These are phyloP conservation scores for Propsilocerus akamusi DNA, from an alignment of 1,140 invertebrate genomes.

Conservation along the genomic window DNA sequence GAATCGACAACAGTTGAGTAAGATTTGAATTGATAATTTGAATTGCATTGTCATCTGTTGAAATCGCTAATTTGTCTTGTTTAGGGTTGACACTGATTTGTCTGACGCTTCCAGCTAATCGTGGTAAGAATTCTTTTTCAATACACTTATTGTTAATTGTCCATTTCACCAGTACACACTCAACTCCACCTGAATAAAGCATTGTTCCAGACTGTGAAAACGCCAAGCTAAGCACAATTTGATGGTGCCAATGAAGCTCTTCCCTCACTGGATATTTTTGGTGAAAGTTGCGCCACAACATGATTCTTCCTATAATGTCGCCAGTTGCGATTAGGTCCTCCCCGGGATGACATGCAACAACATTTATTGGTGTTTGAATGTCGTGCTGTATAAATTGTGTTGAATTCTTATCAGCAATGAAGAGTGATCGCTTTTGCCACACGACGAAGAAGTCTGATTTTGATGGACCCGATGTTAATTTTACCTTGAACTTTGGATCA, in stretches of 20 bases:
- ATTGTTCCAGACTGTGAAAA: constrained; percentile 46
- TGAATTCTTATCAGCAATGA: constrained; percentile 17
- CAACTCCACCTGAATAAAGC: constrained; percentile 58
- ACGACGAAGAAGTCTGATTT: constrained; percentile 17
- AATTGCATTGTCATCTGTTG: constrained; percentile 58
- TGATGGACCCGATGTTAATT: constrained; percentile 6
- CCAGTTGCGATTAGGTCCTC: constrained; percentile 49
- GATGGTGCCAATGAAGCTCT: constrained; percentile 62
- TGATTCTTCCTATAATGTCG: constrained; percentile 42
- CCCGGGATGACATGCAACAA: constrained; percentile 45
- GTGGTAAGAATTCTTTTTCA: constrained; percentile 45
- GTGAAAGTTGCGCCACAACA: constrained; percentile 41
- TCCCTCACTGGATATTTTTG: constrained; percentile 24
- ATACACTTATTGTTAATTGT: constrained; percentile 23
- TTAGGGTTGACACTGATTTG: constrained; percentile 44
- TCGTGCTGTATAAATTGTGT: constrained; percentile 9
- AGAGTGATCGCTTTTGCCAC: constrained; percentile 17
- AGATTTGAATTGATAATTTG: constrained; percentile 42
- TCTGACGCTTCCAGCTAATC: constrained; percentile 47
- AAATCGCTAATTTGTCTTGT: constrained; percentile 42
- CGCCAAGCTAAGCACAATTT: constrained; percentile 44
- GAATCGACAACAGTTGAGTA: constrained; percentile 36
- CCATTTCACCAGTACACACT: constrained; percentile 70
- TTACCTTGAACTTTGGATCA: constrained; percentile 7
- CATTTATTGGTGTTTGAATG: constrained; percentile 30